A percentile compares a stretch with the other conserved stretches of the same genome.
Evolutionary conservation across 2,888 invertebrate species (phyloP).

Genomic region (Perizoma affinitatum): DNA sequence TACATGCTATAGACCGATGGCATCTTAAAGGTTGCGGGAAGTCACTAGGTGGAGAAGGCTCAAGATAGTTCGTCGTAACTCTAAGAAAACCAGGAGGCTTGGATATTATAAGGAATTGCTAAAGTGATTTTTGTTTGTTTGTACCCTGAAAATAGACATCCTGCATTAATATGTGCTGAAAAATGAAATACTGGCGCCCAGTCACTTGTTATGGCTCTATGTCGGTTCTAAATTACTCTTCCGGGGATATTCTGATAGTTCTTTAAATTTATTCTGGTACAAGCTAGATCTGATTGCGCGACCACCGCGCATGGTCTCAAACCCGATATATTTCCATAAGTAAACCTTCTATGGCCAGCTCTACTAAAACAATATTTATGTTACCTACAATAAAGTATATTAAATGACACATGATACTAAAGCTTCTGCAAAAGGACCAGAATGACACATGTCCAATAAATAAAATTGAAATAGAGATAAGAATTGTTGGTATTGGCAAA

Average conservation of each 20-base stretch:
- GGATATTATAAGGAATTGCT: no score
- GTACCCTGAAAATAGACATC: no score
- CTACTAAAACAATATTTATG: conserved; percentile 19
- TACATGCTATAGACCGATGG: no score
- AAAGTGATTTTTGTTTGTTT: no score
- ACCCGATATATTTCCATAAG: conserved; percentile 20
- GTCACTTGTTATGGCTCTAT: no score
- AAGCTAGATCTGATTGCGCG: conserved; percentile 19
- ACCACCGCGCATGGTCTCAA: conserved; percentile 7
- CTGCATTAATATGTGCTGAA: no score
- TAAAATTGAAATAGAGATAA: conserved; percentile 31
- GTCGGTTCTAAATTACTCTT: no score
- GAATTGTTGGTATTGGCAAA: conserved; percentile 12
- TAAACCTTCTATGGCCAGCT: conserved; percentile 4
- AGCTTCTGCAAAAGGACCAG: conserved; percentile 22
- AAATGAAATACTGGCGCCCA: no score
- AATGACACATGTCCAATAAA: conserved; percentile 26
- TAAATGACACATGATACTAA: conserved; percentile 14
- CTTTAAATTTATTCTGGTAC: conserved; percentile 12
- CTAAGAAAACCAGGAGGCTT: no score
- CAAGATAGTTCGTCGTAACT: no score
- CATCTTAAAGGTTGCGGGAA: no score
- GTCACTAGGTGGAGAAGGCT: no score
- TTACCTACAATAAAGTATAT: conserved; percentile 21
- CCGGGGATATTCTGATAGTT: conserved; percentile 1